Percentiles rank a stretch among this genome's conserved stretches.
phyloP scores from a whole-genome alignment of 2,888 invertebrate species.

The Lithophane ornitopus region DNA sequence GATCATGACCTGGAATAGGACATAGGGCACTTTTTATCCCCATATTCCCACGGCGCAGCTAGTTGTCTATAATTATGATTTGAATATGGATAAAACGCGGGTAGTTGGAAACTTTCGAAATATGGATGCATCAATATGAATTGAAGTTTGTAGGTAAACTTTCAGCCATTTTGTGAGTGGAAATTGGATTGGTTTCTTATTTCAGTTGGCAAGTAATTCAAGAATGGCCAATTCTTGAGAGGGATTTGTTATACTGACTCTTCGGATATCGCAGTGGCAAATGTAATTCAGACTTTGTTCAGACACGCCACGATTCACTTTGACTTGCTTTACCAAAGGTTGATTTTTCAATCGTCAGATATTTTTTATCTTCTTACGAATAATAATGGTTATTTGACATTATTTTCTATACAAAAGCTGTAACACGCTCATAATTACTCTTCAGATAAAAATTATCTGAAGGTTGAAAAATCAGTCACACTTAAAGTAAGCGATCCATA shows the following conservation, averaged over 20 bases:
- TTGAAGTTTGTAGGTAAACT: background rate
- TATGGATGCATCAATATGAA: slow-evolving; percentile 4
- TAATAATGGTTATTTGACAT: too few relatives aligned
- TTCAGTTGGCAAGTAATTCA: background rate
- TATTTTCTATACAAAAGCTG: too few relatives aligned
- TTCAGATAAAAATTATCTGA: too few relatives aligned
- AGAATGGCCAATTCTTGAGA: background rate
- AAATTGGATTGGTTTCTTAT: slow-evolving; percentile 14
- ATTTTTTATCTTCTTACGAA: too few relatives aligned
- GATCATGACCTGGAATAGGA: too few relatives aligned
- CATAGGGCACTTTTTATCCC: too few relatives aligned
- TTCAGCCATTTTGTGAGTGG: slow-evolving; percentile 2
- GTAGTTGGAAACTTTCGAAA: background rate
- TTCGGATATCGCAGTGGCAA: background rate
- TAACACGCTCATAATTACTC: too few relatives aligned
- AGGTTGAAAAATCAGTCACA: too few relatives aligned
- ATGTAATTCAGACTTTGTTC: background rate
- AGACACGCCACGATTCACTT: background rate
- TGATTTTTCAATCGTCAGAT: too few relatives aligned
- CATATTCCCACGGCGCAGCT: too few relatives aligned
- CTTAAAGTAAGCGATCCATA: too few relatives aligned
- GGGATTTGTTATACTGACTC: background rate
- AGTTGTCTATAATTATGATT: background rate
- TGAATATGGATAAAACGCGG: background rate
- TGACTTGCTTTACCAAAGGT: background rate